These are phyloP conservation scores for Choloepus hoffmanni DNA, from an alignment of 2,113 vertebrate genomes.

Conservation along the genomic window DNA sequence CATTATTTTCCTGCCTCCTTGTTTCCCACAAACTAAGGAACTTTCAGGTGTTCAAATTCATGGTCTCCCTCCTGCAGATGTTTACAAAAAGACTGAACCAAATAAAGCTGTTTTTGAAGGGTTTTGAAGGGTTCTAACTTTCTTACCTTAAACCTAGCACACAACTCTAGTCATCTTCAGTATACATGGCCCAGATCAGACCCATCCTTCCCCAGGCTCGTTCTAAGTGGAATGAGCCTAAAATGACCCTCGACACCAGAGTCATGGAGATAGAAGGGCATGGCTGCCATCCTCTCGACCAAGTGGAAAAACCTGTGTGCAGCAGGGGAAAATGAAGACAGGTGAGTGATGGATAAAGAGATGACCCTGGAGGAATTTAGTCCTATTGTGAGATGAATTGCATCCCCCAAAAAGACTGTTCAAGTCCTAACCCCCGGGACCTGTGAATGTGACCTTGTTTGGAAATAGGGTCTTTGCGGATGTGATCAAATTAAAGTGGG, in stretches of 20 bases:
- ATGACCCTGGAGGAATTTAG: background rate
- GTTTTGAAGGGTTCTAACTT: background rate
- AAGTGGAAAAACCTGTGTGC: background rate
- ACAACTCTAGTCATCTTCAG: background rate
- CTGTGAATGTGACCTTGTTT: too few relatives aligned
- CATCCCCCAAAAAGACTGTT: too few relatives aligned
- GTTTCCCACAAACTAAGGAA: background rate
- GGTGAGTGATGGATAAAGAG: background rate
- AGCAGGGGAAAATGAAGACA: background rate
- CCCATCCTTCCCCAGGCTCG: background rate
- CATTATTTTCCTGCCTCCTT: background rate
- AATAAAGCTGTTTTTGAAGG: background rate
- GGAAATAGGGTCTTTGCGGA: too few relatives aligned
- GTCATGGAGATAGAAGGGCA: background rate
- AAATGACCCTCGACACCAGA: background rate
- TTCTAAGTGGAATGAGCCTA: background rate
- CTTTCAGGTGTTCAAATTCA: background rate
- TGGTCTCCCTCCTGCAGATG: background rate
- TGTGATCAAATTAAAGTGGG: too few relatives aligned
- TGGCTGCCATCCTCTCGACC: too few relatives aligned
- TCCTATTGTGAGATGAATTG: too few relatives aligned
- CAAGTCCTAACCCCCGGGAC: too few relatives aligned
- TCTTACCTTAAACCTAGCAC: background rate
- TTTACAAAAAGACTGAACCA: constrained; percentile 9
- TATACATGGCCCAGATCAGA: background rate